phyloP scores from a whole-genome alignment of 2,797 vertebrate genomes.

The Pantherophis alleghaniensis region DNA sequence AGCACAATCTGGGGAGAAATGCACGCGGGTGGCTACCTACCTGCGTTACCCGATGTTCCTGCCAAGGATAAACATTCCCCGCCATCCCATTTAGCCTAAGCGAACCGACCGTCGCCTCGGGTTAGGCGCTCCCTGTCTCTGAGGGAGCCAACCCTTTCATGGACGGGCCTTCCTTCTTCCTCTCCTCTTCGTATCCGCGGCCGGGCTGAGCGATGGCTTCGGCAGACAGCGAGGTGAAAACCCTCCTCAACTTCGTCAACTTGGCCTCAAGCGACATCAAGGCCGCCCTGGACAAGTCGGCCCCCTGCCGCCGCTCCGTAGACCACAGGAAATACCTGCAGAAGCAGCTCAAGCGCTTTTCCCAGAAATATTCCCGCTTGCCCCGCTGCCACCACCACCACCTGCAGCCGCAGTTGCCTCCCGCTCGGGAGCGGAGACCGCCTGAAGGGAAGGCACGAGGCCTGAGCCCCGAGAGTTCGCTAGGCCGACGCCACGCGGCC shows the following conservation, averaged over 20 bases:
- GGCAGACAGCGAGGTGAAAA: conserved; percentile 97
- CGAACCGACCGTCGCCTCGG: neutral
- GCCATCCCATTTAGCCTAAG: neutral
- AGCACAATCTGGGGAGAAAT: neutral
- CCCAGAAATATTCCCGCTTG: conserved; percentile 88
- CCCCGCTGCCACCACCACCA: conserved; percentile 75
- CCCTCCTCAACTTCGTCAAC: conserved; percentile 95
- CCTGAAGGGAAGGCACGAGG: conserved; percentile 61
- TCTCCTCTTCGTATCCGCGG: neutral
- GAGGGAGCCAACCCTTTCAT: neutral
- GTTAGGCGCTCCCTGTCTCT: neutral
- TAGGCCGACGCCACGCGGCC: neutral
- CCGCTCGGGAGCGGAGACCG: conserved; percentile 69
- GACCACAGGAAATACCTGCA: conserved; percentile 98
- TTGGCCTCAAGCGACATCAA: conserved; percentile 98
- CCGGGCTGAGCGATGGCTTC: conserved; percentile 82
- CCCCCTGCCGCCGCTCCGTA: conserved; percentile 94
- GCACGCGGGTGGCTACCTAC: neutral
- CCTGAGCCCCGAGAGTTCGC: conserved; percentile 1
- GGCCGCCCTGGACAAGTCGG: conserved; percentile 94
- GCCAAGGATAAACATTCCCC: neutral
- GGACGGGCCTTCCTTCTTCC: neutral
- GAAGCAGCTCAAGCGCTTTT: conserved; percentile 96
- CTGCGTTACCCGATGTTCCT: neutral
- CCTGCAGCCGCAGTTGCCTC: conserved; percentile 67